Evolutionary conservation across 2,888 invertebrate genomes (phyloP), one percentile per base, ranked within the genome.

Genomic region (Lacanobia oleracea): DNA sequence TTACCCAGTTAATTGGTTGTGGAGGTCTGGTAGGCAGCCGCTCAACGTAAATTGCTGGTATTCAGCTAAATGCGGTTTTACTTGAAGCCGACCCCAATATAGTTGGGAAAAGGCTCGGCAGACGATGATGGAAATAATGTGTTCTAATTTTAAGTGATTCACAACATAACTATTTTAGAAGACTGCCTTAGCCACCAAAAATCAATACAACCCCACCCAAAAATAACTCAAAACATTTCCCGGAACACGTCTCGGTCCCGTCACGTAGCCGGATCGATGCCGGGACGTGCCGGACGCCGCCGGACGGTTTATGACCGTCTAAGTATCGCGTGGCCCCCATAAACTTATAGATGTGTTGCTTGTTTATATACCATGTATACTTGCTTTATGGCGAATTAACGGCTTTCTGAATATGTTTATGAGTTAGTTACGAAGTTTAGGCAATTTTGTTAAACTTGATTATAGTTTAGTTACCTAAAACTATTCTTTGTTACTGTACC

Each of bases 231-330:
- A 40, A 78, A 79, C 69, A 76, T 61, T 71, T 56, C 18, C 57
- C 37, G 64, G 65, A 50, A 54, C 68, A 70, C 78, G 77, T 75
- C 54, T 50, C 71, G 61, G 81, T 75, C 86, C 86, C 88, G 88
- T 75, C 75, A 72, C 83, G 71, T 73, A 78, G 57, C 68, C 78
- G 72, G 84, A 86, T 88, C 87, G 88, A 85, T 85, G 79, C 84
- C 72, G 79, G 77, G 65, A 86, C 90, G 90, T 86, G 88, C 86
- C 79, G 82, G 79, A 66, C 82, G 63, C 59, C 54, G 57, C 76
- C 73, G 70, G 81, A 79, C 83, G 79, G 81, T 85, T 86, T 86
- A 85, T 72, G 75, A 53, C 75, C 65, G 63, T 81, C 82, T 81
- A 83, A 85, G 79, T 75, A 74, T 75, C 79, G 75, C 74, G 77